These are phyloP conservation scores for Zeuzera pyrina DNA, from an alignment of 2,888 invertebrate genomes.

Conservation along the genomic window DNA sequence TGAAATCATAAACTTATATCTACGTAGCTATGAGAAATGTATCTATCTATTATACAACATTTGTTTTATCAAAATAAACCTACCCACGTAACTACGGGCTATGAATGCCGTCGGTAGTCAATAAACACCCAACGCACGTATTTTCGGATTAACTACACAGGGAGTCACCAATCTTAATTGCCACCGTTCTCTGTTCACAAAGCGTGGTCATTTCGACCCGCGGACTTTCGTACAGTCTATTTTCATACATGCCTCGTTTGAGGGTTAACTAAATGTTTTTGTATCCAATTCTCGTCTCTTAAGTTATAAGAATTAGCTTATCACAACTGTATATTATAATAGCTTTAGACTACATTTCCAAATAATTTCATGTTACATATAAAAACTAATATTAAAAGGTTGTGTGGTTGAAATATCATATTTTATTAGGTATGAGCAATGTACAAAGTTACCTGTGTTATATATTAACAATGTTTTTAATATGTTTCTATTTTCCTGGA, in stretches of 20 bases:
- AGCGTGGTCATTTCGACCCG: conserved; percentile 49
- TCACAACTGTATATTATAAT: too few relatives aligned
- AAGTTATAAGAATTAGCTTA: too few relatives aligned
- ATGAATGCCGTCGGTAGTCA: conserved; percentile 49
- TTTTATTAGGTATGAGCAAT: too few relatives aligned
- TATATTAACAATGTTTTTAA: too few relatives aligned
- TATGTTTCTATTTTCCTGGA: too few relatives aligned
- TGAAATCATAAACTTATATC: background rate
- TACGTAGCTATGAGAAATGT: conserved; percentile 8
- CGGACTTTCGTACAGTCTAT: conserved; percentile 56
- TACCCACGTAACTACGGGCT: conserved; percentile 21
- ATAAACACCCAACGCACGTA: conserved; percentile 68
- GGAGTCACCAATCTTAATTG: conserved; percentile 68
- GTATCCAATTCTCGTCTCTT: conserved; percentile 13
- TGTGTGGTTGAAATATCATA: too few relatives aligned
- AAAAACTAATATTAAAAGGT: too few relatives aligned
- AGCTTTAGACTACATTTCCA: too few relatives aligned
- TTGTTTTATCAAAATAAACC: conserved; percentile 41
- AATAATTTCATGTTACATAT: too few relatives aligned
- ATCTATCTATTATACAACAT: conserved; percentile 14
- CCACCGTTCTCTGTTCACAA: conserved; percentile 35
- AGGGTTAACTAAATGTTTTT: conserved; percentile 27
- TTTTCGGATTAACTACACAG: conserved; percentile 65
- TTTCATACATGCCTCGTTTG: conserved; percentile 50
- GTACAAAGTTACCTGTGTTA: too few relatives aligned